Percentiles rank a stretch among this genome's conserved stretches.
phyloP scores from a whole-genome alignment of 2,113 vertebrate genomes.

The Chloropsis hardwickii region DNA sequence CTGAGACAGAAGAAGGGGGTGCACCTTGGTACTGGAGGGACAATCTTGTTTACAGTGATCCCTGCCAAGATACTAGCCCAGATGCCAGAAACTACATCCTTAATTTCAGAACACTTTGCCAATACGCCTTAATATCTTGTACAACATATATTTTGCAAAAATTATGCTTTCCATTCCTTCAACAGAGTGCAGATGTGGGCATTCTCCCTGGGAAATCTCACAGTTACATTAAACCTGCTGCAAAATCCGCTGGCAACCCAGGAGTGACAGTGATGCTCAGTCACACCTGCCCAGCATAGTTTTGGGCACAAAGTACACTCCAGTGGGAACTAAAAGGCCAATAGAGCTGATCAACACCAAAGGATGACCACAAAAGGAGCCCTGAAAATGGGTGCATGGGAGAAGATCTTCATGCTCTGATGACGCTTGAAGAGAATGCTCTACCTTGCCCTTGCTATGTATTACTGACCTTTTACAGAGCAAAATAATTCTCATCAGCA shows the following conservation, averaged over 20 bases:
- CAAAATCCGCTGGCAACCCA: rapidly evolving
- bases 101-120: not conserved
- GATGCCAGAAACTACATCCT: rapidly evolving
- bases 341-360: not conserved
- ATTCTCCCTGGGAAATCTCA: not conserved
- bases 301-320: not conserved
- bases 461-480: not conserved
- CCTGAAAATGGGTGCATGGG: rapidly evolving
- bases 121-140: not conserved
- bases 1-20: not conserved
- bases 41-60: not conserved
- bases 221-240: rapidly evolving
- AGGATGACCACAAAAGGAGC: not conserved
- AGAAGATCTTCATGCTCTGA: not conserved
- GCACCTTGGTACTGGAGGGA: not conserved
- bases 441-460: not conserved
- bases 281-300: rapidly evolving
- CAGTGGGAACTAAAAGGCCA: not conserved
- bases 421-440: not conserved
- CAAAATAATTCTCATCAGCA: not conserved
- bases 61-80: not conserved
- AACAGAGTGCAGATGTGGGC: rapidly evolving
- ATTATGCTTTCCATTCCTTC: not conserved
- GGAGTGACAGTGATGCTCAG: rapidly evolving
- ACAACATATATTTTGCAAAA: not conserved